Percentiles rank a stretch among this genome's conserved stretches.
These are phyloP conservation scores for Chrysemys picta DNA, from an alignment of 2,113 vertebrate species.

Conservation along the genomic window DNA sequence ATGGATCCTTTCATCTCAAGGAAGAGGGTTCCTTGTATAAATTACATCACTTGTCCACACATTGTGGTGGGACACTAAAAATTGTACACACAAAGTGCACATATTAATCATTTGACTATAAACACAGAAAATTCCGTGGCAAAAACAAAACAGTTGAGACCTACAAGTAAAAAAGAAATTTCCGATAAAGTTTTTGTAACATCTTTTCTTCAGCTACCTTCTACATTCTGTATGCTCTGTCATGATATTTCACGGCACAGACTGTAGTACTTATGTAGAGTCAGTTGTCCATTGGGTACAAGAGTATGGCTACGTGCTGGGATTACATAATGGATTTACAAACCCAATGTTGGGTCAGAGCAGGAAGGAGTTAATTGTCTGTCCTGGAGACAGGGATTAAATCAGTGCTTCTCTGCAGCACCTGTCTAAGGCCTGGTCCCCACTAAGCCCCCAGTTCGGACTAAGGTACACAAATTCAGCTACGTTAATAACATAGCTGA, in stretches of 20 bases:
- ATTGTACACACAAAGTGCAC: neutral
- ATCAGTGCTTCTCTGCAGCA: rapidly evolving
- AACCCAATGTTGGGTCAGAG: neutral
- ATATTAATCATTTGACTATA: neutral
- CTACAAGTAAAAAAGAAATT: neutral
- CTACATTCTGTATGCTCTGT: neutral
- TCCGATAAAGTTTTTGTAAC: neutral
- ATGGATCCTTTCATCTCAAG: neutral
- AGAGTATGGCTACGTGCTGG: too few species aligned
- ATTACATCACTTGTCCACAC: neutral
- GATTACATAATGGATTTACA: neutral
- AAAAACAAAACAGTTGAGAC: too few species aligned
- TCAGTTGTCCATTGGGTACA: neutral
- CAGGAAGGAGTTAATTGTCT: neutral
- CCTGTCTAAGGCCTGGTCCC: too few species aligned
- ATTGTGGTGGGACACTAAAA: neutral
- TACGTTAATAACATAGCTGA: too few species aligned
- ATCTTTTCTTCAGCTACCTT: neutral
- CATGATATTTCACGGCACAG: neutral
- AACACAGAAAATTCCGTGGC: neutral
- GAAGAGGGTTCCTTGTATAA: neutral
- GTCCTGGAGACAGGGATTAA: neutral
- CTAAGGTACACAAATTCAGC: too few species aligned
- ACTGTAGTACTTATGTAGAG: neutral
- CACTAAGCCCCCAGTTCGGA: too few species aligned